A percentile compares a stretch with the other conserved stretches of the same genome.
Conservation (phyloP, 1,140 invertebrate species). For the Mamestra configurata region DNA sequence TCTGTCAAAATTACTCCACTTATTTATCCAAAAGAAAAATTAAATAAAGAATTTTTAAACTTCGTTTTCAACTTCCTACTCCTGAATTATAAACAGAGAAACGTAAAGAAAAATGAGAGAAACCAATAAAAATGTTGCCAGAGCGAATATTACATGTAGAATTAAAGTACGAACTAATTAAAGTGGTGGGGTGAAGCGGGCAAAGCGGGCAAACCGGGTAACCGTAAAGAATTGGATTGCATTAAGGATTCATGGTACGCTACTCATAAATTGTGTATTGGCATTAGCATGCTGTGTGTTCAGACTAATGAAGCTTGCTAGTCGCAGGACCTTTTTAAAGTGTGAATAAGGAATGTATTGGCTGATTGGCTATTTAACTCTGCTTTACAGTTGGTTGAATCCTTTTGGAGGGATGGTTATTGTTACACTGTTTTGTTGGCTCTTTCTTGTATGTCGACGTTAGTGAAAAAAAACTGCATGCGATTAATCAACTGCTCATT, state of each 20-base stretch:
- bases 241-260: slow-evolving; percentile 7
- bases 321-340: neutral
- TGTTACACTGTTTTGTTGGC: no score
- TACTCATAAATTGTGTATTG: slow-evolving; percentile 47
- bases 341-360: neutral
- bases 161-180: slow-evolving; percentile 44
- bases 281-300: slow-evolving; percentile 29
- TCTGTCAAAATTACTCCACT: slow-evolving; percentile 6
- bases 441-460: no score
- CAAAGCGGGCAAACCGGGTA: neutral
- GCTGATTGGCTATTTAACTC: neutral
- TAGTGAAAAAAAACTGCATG: no score
- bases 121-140: slow-evolving; percentile 31
- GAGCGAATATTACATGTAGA: slow-evolving; percentile 40
- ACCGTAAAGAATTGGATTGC: slow-evolving; percentile 40
- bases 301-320: slow-evolving; percentile 14
- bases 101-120: slow-evolving; percentile 12
- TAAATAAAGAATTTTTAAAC: slow-evolving; percentile 15
- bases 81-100: slow-evolving; percentile 9
- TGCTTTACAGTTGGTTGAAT: neutral
- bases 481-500: no score
- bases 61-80: neutral
- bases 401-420: no score
- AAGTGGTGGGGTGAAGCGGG: slow-evolving; percentile 7
- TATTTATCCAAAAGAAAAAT: slow-evolving; percentile 3